phyloP scores from a whole-genome alignment of 2,888 invertebrate species.

The Cataglyphis altisquamis region DNA sequence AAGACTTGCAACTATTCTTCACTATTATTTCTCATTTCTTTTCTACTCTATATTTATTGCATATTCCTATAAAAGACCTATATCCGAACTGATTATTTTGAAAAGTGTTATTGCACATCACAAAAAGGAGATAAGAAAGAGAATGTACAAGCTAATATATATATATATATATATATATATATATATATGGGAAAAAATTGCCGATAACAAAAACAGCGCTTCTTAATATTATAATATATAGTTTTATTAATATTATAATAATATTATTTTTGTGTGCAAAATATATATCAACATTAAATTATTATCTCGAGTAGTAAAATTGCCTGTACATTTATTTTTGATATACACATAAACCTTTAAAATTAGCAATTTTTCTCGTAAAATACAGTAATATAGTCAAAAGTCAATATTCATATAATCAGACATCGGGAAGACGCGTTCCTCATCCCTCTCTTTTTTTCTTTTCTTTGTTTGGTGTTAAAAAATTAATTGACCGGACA shows the following conservation, averaged over 20 bases:
- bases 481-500: conserved; percentile 22
- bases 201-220: conserved; percentile 31
- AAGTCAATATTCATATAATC: conserved; percentile 56
- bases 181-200: background rate
- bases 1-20: conserved; percentile 26
- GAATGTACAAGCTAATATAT: background rate
- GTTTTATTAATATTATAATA: conserved; percentile 77
- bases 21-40: background rate
- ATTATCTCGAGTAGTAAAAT: conserved; percentile 80
- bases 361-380: conserved; percentile 74
- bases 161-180: background rate
- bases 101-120: background rate
- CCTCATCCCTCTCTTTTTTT: background rate
- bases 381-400: conserved; percentile 77
- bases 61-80: background rate
- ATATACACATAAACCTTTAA: conserved; percentile 71
- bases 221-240: conserved; percentile 67
- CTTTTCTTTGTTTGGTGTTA: conserved; percentile 7
- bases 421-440: conserved; percentile 74
- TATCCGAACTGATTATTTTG: background rate
- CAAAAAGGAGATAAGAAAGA: background rate
- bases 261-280: conserved; percentile 83
- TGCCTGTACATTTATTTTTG: conserved; percentile 78
- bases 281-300: conserved; percentile 82
- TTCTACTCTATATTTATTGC: background rate